Conservation (phyloP, 2,113 vertebrate genomes). For the Uropsilus gracilis region DNA sequence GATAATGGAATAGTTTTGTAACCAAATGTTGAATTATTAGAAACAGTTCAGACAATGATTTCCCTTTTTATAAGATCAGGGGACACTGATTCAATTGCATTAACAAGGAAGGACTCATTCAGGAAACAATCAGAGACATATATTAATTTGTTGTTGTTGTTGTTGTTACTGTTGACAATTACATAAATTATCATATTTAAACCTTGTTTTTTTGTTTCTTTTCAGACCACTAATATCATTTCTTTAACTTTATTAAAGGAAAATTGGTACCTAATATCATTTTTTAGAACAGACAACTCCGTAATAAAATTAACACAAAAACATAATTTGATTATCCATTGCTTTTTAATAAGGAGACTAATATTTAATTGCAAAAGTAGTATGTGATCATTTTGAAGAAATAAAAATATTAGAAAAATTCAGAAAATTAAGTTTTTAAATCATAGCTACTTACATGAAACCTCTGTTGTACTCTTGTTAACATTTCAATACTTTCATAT, state of each 20-base stretch:
- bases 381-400: background rate
- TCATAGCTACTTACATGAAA: background rate
- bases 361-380: conserved; percentile 22
- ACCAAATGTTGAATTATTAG: background rate
- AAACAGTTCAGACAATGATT: background rate
- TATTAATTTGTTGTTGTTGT: background rate
- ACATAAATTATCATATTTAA: background rate
- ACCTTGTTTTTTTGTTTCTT: background rate
- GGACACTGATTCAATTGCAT: background rate
- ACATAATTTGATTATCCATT: conserved; percentile 14
- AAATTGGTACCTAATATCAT: background rate
- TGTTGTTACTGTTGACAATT: background rate
- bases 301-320: conserved; percentile 16
- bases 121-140: background rate
- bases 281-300: background rate
- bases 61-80: background rate
- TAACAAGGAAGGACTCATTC: background rate
- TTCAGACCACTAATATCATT: background rate
- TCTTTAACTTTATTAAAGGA: background rate
- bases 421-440: conserved; percentile 6
- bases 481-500: background rate
- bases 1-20: background rate
- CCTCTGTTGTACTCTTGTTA: background rate
- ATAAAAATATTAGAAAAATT: background rate
- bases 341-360: background rate